These are phyloP conservation scores for Fulmarus glacialis DNA, from an alignment of 2,113 vertebrate genomes.

Conservation along the genomic window DNA sequence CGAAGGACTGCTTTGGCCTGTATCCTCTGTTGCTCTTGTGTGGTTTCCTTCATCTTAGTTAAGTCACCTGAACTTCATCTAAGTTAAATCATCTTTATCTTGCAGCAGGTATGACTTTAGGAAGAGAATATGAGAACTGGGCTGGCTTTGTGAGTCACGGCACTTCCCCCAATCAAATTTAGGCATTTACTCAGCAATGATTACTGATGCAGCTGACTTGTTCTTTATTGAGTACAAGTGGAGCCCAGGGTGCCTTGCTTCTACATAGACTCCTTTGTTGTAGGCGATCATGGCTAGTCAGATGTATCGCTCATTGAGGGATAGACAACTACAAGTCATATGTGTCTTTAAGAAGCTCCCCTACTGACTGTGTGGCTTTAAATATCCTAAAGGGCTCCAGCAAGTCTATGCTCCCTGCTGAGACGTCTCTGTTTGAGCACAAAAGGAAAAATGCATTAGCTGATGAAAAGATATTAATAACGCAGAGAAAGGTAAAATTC, in stretches of 20 bases:
- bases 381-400: not conserved
- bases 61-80: not conserved
- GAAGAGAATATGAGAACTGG: not conserved
- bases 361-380: not conserved
- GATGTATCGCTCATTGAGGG: not conserved
- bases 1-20: not conserved
- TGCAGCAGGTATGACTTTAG: not conserved
- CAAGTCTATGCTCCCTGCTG: not conserved
- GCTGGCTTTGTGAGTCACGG: not conserved
- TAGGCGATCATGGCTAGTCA: not conserved
- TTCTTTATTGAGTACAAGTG: not conserved
- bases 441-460: not conserved
- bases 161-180: not conserved
- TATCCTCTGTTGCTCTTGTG: not conserved
- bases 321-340: not conserved
- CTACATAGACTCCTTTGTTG: not conserved
- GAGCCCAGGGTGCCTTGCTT: not conserved
- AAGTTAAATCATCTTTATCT: not conserved
- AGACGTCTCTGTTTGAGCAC: not conserved
- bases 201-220: not conserved
- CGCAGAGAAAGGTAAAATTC: not conserved
- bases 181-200: not conserved
- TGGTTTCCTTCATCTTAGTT: not conserved
- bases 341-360: not conserved
- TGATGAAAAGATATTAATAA: conserved; percentile 32